phyloP scores from a whole-genome alignment of 2,888 invertebrate species.

The Torymus texanus region DNA sequence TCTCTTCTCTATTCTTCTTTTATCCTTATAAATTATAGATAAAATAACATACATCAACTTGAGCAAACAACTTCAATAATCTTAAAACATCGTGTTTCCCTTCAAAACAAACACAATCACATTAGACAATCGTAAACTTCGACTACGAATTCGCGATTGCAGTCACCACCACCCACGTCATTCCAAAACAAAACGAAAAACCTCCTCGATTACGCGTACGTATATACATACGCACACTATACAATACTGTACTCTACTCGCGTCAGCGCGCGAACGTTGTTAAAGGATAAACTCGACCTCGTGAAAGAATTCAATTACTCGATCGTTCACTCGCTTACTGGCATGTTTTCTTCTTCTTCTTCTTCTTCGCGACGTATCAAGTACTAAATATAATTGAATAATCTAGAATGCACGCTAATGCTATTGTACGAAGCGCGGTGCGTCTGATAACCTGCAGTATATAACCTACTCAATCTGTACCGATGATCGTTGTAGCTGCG shows the following conservation, averaged over 20 bases:
- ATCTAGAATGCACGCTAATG: conserved; percentile 58
- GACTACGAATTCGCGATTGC: too few relatives aligned
- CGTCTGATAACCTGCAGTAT: conserved; percentile 23
- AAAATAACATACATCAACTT: too few relatives aligned
- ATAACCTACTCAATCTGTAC: conserved; percentile 23
- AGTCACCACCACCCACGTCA: too few relatives aligned
- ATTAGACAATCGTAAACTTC: too few relatives aligned
- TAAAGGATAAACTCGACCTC: conserved; percentile 61
- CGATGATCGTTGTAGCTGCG: conserved; percentile 39
- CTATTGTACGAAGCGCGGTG: conserved; percentile 44
- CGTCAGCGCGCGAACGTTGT: conserved; percentile 61
- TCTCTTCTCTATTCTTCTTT: background rate
- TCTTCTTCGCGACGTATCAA: conserved; percentile 45
- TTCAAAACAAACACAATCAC: too few relatives aligned
- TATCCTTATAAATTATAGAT: too few relatives aligned
- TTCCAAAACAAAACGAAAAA: too few relatives aligned
- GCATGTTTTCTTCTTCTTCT: conserved; percentile 47
- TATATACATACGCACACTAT: too few relatives aligned
- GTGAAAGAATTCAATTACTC: conserved; percentile 66
- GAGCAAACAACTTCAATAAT: too few relatives aligned
- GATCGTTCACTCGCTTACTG: conserved; percentile 7
- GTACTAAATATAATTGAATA: conserved; percentile 59
- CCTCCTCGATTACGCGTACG: too few relatives aligned
- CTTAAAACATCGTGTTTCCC: too few relatives aligned
- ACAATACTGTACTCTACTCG: background rate